Percentiles rank a stretch among this genome's conserved stretches.
Conservation (phyloP, 2,797 vertebrate genomes). For the Luscinia luscinia region DNA sequence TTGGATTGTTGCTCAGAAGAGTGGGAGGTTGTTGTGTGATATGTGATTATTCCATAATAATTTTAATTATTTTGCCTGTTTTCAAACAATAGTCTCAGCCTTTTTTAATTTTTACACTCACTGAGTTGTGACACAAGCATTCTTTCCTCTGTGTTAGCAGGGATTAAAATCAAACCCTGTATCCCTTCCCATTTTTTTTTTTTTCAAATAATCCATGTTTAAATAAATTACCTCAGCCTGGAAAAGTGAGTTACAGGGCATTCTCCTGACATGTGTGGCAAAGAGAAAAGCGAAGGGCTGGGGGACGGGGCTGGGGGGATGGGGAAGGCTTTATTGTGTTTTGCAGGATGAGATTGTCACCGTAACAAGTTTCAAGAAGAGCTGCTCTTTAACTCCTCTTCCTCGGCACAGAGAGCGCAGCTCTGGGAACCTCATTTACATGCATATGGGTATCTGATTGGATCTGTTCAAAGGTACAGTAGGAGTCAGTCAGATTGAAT, state of each 20-base stretch:
- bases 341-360: constrained; percentile 73
- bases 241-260: constrained; percentile 72
- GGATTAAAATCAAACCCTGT: constrained; percentile 82
- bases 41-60: constrained; percentile 90
- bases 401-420: constrained; percentile 46
- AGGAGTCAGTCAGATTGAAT: constrained; percentile 78
- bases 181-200: constrained; percentile 72
- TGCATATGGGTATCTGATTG: constrained; percentile 79
- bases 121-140: constrained; percentile 82
- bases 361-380: constrained; percentile 77
- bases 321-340: constrained; percentile 65
- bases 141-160: constrained; percentile 80
- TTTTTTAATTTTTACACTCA: constrained; percentile 84
- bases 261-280: constrained; percentile 59
- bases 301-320: constrained; percentile 10
- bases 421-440: constrained; percentile 79
- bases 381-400: constrained; percentile 78
- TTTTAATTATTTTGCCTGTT: constrained; percentile 86
- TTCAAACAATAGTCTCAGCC: constrained; percentile 81
- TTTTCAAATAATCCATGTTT: constrained; percentile 77
- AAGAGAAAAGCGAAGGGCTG: constrained; percentile 47
- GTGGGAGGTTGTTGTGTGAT: constrained; percentile 88
- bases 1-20: constrained; percentile 89
- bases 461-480: constrained; percentile 83
- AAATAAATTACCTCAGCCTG: constrained; percentile 80